A percentile compares a stretch with the other conserved stretches of the same genome.
These are phyloP conservation scores for Stichopus chloronotus DNA, from an alignment of 35 echinoderm and acorn worm species.

Conservation along the genomic window DNA sequence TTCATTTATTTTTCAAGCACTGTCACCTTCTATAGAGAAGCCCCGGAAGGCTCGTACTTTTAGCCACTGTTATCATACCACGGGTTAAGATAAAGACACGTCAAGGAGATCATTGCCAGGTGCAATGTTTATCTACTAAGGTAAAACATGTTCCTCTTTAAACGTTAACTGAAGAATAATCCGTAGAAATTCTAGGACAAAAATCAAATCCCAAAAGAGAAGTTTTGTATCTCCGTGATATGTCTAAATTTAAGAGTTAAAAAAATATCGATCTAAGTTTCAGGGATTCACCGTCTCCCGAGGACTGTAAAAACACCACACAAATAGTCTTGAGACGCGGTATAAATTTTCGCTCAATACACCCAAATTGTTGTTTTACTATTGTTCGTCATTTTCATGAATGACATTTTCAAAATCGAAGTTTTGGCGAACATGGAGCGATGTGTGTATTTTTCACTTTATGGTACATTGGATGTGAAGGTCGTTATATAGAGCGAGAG, in stretches of 20 bases:
- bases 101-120: background rate
- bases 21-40: background rate
- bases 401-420: constrained; percentile 9
- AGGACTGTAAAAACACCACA: constrained; percentile 7
- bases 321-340: background rate
- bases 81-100: background rate
- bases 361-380: background rate
- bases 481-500: background rate
- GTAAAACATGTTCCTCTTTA: background rate
- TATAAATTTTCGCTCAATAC: constrained; percentile 9
- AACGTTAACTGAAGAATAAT: background rate
- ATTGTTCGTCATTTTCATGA: background rate
- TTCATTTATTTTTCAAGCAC: background rate
- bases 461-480: background rate
- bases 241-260: background rate
- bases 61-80: background rate
- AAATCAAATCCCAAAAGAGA: constrained; percentile 7
- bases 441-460: background rate
- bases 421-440: background rate
- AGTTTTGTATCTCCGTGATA: background rate
- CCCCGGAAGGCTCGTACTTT: background rate
- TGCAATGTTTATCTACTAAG: background rate
- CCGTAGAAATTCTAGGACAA: background rate
- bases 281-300: background rate
- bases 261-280: background rate